Percentiles rank a stretch among this genome's conserved stretches.
These are phyloP conservation scores for Pseudobourletiella spinata DNA, from an alignment of 1,140 invertebrate genomes.

Conservation along the genomic window DNA sequence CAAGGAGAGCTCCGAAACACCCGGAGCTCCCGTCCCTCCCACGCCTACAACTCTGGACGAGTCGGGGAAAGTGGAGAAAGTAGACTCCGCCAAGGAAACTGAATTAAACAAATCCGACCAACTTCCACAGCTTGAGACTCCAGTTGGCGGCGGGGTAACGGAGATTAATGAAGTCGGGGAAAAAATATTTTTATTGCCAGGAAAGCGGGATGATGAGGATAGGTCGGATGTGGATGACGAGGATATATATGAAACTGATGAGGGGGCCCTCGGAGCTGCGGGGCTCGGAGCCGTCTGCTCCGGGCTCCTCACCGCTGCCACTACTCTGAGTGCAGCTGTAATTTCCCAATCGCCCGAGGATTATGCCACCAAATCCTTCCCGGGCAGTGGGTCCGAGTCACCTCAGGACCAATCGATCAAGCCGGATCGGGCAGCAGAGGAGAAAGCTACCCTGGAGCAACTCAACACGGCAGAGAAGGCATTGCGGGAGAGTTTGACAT, in stretches of 20 bases:
- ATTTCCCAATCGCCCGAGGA: conserved; percentile 28
- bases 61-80: too few species aligned
- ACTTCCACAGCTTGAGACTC: background rate
- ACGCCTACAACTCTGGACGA: too few species aligned
- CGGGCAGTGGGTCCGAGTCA: background rate
- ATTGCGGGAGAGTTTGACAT: too few species aligned
- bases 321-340: conserved; percentile 28
- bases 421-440: too few species aligned
- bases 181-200: conserved; percentile 18
- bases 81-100: too few species aligned
- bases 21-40: background rate
- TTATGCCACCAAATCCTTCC: conserved; percentile 14
- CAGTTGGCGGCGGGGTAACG: too few species aligned
- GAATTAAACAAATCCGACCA: background rate
- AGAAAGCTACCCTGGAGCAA: too few species aligned
- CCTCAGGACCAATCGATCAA: background rate
- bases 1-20: conserved; percentile 2
- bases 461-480: too few species aligned
- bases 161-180: conserved; percentile 8
- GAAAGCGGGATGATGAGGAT: conserved; percentile 17
- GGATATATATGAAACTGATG: conserved; percentile 27
- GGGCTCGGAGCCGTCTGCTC: conserved; percentile 14
- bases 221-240: conserved; percentile 33
- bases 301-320: conserved; percentile 28
- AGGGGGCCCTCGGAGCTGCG: background rate